Evolutionary conservation across 2,113 vertebrate genomes (phyloP).

Genomic region (Blennius ocellaris): DNA sequence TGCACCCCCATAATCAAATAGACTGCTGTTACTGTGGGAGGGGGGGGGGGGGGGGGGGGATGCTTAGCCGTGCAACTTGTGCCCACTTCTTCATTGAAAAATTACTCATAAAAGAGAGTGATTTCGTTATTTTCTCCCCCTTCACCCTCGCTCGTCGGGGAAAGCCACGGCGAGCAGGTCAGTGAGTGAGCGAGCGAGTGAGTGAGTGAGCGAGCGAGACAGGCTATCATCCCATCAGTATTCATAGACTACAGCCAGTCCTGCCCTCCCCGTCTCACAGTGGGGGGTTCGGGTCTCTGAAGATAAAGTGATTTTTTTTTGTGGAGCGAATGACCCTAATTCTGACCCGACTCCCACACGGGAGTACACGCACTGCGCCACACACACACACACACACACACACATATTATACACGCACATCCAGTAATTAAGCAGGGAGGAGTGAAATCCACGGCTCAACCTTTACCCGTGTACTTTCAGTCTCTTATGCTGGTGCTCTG

Average conservation of each 20-base stretch:
- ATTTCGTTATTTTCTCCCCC: conserved; percentile 62
- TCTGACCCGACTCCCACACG: conserved; percentile 53
- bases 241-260: conserved; percentile 60
- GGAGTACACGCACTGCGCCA: conserved; percentile 13
- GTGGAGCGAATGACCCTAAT: conserved; percentile 56
- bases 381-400: not conserved
- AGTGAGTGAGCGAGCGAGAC: conserved; percentile 5
- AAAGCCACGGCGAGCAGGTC: conserved; percentile 22
- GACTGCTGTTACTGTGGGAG: conserved; percentile 34
- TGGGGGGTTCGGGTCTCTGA: conserved; percentile 62
- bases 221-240: conserved; percentile 63
- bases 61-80: conserved; percentile 61
- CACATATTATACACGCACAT: conserved; percentile 8
- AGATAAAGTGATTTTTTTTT: conserved; percentile 76
- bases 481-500: conserved; percentile 18
- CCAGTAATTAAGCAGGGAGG: conserved; percentile 47
- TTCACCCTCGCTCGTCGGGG: conserved; percentile 36
- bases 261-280: conserved; percentile 61
- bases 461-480: conserved; percentile 18
- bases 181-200: conserved; percentile 20
- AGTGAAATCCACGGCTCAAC: conserved; percentile 41
- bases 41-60: too few relatives aligned
- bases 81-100: conserved; percentile 60
- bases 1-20: conserved; percentile 72
- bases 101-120: conserved; percentile 58